A percentile compares a stretch with the other conserved stretches of the same genome.
Evolutionary conservation across 2,797 vertebrate genomes (phyloP).

Genomic region (Gephyroberyx darwinii): DNA sequence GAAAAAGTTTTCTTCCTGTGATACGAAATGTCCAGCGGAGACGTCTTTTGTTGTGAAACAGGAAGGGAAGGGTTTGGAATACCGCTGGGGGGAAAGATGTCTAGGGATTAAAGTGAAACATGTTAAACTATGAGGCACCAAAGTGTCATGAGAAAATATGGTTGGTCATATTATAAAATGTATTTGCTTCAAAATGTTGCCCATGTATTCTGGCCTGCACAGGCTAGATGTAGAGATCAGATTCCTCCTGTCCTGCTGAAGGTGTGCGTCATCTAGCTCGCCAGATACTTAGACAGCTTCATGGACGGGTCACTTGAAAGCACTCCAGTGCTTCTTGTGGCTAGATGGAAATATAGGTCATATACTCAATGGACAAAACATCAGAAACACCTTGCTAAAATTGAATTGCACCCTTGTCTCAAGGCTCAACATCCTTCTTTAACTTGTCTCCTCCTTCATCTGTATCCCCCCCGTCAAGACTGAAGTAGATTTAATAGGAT

Average conservation of each 20-base stretch:
- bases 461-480: neutral
- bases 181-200: neutral
- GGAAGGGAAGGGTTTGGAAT: conserved; percentile 64
- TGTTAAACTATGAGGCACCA: neutral
- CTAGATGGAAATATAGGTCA: too few relatives aligned
- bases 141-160: neutral
- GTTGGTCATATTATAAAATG: neutral
- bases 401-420: too few relatives aligned
- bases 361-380: too few relatives aligned
- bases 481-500: neutral
- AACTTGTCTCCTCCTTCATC: neutral
- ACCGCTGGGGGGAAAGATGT: conserved; percentile 31
- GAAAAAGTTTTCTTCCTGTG: conserved; percentile 55
- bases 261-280: too few relatives aligned
- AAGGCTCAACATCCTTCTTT: neutral
- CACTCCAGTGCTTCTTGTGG: too few relatives aligned
- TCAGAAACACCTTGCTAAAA: too few relatives aligned
- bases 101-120: neutral
- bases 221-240: neutral
- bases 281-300: too few relatives aligned
- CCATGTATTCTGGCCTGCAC: neutral
- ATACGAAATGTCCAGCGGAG: conserved; percentile 51
- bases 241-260: too few relatives aligned
- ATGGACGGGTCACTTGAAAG: too few relatives aligned
- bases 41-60: conserved; percentile 59